These are phyloP conservation scores for Micrastur ruficollis DNA, from an alignment of 2,797 vertebrate genomes.

Conservation along the genomic window DNA sequence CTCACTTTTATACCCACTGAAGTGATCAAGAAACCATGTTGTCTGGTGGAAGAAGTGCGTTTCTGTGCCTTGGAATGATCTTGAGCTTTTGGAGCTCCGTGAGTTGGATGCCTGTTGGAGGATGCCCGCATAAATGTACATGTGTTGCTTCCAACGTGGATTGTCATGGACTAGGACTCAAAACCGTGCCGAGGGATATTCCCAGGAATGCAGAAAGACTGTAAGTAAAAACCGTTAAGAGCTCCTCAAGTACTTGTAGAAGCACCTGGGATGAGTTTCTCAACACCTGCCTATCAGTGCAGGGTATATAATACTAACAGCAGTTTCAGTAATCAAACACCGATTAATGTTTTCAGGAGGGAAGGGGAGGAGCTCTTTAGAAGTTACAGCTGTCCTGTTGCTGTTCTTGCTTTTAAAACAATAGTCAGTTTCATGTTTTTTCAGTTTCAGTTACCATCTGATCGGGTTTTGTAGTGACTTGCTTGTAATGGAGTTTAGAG, in stretches of 20 bases:
- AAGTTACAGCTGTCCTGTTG: not conserved
- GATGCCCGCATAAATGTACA: slow-evolving; percentile 95
- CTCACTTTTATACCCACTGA: not conserved
- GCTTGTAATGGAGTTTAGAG: not conserved
- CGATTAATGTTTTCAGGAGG: slow-evolving; percentile 7
- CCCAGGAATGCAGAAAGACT: slow-evolving; percentile 93
- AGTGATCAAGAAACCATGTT: slow-evolving; percentile 59
- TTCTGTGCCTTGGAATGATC: slow-evolving; percentile 60
- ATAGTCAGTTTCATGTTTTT: fast-evolving
- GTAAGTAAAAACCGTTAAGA: slow-evolving; percentile 80
- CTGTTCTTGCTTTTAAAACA: not conserved
- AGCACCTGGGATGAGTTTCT: not conserved
- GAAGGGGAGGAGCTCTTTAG: slow-evolving; percentile 25
- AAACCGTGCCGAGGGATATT: slow-evolving; percentile 88
- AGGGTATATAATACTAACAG: not conserved
- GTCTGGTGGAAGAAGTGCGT: slow-evolving; percentile 35
- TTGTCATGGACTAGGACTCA: slow-evolving; percentile 92
- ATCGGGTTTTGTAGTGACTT: not conserved
- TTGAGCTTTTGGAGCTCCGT: slow-evolving; percentile 68
- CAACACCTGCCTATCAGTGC: not conserved
- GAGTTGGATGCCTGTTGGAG: slow-evolving; percentile 73
- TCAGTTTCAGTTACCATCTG: not conserved
- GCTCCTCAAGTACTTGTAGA: not conserved
- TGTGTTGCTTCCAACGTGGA: slow-evolving; percentile 96
- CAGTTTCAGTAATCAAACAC: not conserved